Evolutionary conservation across 2,113 vertebrate genomes (phyloP).

Genomic region (Anser cygnoides): DNA sequence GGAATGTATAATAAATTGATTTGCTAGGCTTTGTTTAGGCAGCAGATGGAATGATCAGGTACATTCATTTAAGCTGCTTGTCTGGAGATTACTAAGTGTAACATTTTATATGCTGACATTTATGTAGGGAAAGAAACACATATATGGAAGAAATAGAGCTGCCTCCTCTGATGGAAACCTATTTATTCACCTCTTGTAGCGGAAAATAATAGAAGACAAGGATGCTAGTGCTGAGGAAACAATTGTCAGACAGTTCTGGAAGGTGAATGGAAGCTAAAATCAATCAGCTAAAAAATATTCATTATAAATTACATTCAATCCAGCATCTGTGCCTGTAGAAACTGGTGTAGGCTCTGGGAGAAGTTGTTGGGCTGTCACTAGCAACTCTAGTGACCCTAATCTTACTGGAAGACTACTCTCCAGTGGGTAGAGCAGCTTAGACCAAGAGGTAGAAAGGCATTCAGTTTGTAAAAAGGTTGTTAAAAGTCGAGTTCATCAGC

Average conservation of each 20-base stretch:
- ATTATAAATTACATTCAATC: neutral
- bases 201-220: neutral
- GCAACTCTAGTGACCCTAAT: neutral
- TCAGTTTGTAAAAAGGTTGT: neutral
- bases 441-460: neutral
- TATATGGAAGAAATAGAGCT: neutral
- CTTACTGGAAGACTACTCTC: neutral
- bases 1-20: neutral
- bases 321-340: neutral
- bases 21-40: slow-evolving; percentile 1
- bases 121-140: neutral
- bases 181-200: neutral
- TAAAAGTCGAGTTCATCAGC: neutral
- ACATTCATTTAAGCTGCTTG: neutral
- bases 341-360: neutral
- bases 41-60: neutral
- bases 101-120: neutral
- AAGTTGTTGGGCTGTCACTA: neutral
- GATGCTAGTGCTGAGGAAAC: neutral
- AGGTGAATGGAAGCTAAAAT: slow-evolving; percentile 7
- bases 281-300: neutral
- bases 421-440: neutral
- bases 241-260: neutral
- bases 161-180: neutral
- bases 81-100: neutral